Conservation (phyloP, 1,140 invertebrate species). For the Leguminivora glycinivorella region DNA sequence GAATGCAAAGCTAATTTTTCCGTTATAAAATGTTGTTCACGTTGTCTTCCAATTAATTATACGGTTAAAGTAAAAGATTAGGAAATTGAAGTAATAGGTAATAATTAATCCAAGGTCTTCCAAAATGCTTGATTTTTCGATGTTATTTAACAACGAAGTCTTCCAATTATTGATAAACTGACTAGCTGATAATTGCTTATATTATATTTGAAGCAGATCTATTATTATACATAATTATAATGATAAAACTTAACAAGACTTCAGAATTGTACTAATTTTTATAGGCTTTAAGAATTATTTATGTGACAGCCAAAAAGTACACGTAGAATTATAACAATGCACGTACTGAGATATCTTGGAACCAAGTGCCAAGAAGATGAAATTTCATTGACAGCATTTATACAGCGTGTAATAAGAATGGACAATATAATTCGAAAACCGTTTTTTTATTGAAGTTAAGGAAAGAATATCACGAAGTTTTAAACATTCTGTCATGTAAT, state of each 20-base stretch:
- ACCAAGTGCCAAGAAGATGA: background rate
- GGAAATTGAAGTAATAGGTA: conserved; percentile 19
- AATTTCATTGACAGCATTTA: background rate
- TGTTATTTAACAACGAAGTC: conserved; percentile 71
- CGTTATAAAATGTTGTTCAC: conserved; percentile 16
- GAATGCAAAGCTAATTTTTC: conserved; percentile 27
- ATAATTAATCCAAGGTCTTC: conserved; percentile 59
- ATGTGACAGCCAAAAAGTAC: background rate
- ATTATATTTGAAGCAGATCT: conserved; percentile 7
- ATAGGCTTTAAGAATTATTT: background rate
- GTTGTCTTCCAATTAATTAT: conserved; percentile 44
- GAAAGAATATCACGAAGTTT: too few relatives aligned
- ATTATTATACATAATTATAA: background rate
- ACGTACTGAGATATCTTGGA: background rate
- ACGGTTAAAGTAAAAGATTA: background rate
- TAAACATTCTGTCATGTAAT: too few relatives aligned
- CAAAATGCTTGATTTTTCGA: conserved; percentile 48
- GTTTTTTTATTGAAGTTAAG: too few relatives aligned
- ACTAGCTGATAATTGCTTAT: conserved; percentile 19
- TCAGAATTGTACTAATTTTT: background rate
- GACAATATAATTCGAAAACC: background rate
- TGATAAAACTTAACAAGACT: background rate
- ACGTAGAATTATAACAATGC: background rate
- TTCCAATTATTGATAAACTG: conserved; percentile 52
- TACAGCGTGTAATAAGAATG: background rate